phyloP scores from a whole-genome alignment of 2,113 vertebrate genomes.

The Coptodon rendalli region DNA sequence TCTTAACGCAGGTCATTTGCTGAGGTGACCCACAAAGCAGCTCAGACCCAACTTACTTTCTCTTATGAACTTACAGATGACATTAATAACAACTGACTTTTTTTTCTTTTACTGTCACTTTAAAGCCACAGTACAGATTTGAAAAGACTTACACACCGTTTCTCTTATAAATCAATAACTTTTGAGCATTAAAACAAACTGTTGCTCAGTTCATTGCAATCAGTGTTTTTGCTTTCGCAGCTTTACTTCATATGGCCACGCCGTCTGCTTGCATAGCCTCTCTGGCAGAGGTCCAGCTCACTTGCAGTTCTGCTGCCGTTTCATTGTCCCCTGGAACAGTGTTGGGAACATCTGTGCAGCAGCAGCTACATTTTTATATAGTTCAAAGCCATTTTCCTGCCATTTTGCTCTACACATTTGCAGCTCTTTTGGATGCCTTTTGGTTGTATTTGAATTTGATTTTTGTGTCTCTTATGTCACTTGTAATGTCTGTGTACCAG shows the following conservation, averaged over 20 bases:
- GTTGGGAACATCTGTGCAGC: not conserved
- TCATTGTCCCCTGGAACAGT: not conserved
- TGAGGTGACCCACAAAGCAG: constrained; percentile 30
- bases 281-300: not conserved
- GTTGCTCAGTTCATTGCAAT: not conserved
- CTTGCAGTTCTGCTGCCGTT: not conserved
- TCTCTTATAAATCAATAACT: not conserved
- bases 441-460: not conserved
- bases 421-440: not conserved
- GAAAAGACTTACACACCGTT: not conserved
- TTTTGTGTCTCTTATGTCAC: not conserved
- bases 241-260: not conserved
- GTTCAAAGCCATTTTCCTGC: not conserved
- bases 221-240: not conserved
- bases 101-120: not conserved
- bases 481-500: not conserved
- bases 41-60: constrained; percentile 34
- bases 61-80: not conserved
- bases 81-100: not conserved
- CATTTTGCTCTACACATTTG: not conserved
- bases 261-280: not conserved
- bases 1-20: constrained; percentile 49
- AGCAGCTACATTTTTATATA: not conserved
- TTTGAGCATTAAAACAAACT: not conserved
- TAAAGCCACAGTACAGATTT: not conserved